phyloP scores from a whole-genome alignment of 2,888 invertebrate species.

The Cantharis rufa region DNA sequence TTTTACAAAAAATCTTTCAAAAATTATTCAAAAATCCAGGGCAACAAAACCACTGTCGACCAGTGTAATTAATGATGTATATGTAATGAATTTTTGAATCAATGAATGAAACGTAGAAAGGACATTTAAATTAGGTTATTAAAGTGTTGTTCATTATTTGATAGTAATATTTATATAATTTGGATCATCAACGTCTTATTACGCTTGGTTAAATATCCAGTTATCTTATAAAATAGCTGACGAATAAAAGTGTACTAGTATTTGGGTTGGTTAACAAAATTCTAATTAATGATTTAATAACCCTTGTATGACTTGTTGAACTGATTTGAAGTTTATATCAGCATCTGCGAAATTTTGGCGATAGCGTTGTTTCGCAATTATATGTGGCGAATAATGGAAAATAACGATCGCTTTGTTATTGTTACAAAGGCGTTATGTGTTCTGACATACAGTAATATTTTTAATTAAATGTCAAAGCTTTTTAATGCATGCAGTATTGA shows the following conservation, averaged over 20 bases:
- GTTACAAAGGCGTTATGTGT: constrained; percentile 6
- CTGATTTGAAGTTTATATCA: constrained; percentile 14
- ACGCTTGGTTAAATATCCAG: background rate
- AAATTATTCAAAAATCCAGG: too few species aligned
- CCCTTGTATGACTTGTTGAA: constrained; percentile 2
- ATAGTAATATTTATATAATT: too few species aligned
- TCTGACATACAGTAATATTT: constrained; percentile 7
- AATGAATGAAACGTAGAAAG: too few species aligned
- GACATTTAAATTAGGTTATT: too few species aligned
- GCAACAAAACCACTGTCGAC: too few species aligned
- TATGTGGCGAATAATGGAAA: constrained; percentile 13
- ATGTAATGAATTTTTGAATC: too few species aligned
- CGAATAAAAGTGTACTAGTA: background rate
- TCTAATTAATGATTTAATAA: background rate
- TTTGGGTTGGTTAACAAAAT: background rate
- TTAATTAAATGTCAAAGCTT: constrained; percentile 6
- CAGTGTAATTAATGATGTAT: too few species aligned
- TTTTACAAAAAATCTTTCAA: too few species aligned
- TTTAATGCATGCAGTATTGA: background rate
- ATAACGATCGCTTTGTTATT: constrained; percentile 12
- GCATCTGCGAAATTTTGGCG: constrained; percentile 17
- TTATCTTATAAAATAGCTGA: background rate
- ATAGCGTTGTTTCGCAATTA: constrained; percentile 17
- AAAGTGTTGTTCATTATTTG: too few species aligned
- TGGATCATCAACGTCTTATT: too few species aligned